Evolutionary conservation across 92 coral and sea anemone genomes (phyloP), one percentile per base, ranked within the genome.

Genomic region (Siderastrea siderea): DNA sequence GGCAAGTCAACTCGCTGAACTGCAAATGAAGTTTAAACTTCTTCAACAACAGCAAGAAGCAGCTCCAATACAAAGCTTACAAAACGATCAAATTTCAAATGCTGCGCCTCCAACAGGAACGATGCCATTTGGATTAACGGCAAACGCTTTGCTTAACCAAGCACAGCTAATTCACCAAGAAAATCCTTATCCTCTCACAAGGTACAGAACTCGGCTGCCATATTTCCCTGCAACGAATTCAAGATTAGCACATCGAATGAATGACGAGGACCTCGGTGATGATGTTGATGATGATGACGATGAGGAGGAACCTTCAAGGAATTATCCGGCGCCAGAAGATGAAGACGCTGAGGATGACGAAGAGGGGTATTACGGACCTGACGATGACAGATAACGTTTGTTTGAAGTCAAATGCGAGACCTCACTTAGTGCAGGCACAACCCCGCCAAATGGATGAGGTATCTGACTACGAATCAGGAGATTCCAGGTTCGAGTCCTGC

Each of bases 1-100:
- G 87, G 71, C 72, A 5, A 83, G 72, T 63, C 48, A 48, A 46
- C 48, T 83, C 19, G 62, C 87, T 54, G 61, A 73, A 83, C 87
- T 83, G 11, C 70, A 73, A 49, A 10, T 11, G 70, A 58, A 74
- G 15, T 65, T 63, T 38, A 48, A 51, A 74, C 59, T 73, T 10
- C 87, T 49, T 48, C 61, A 60, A 58, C 62, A 60, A n/a, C 87
- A 83, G 79, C 80, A 72, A 63, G 71, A 48, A 11, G 61, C 3
- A 57, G 19, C 50, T 19, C 87, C 70, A 83, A 3, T 64, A 59
- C 84, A 79, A 79, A 79, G 12, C 47, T 11, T n/a, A n/a, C 60
- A 19, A 71, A 83, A 72, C 38, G 46, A 70, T 82, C 69, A 45
- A 45, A 44, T 82, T 61, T 38, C 84, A n/a, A 66, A 68, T 16